Evolutionary conservation across 2,113 vertebrate species (phyloP), one percentile per base, ranked within the genome.

Genomic region (Carassius auratus): DNA sequence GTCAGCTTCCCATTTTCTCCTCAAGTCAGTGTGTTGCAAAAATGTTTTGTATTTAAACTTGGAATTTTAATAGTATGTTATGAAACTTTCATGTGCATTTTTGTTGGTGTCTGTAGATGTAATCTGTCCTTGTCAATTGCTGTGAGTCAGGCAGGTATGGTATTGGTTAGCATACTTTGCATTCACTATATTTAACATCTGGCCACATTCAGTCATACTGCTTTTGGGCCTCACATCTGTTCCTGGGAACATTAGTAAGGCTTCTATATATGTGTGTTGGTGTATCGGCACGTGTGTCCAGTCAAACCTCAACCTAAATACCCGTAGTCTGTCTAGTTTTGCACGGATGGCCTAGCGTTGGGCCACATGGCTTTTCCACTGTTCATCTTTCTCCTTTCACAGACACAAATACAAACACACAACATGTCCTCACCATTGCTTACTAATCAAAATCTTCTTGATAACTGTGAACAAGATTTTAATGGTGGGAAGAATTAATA

Each of bases 331-430:
- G 33, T 87, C 83, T 66, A 91, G 89, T 89, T 92, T 88, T 14
- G 92, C 91, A 64, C 69, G 85, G 21, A 94, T 75, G 8, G 76
- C 90, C 86, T 94, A 89, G 21, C 92, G 91, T 50, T 64, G 91
- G 75, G 91, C 91, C 50, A 93, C 86, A 48, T 90, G 94, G 36
- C 30, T 88, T 71, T 45, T 86, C 95, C 94, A 94, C 89, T 90
- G 90, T 85, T 90, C 86, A 80, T 93, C 91, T 76, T 93, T 94
- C 84, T 93, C 91, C 94, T 95, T 84, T 50, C 55, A 75, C 48
- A 61, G 13, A 74, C 33, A 66, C 21, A 69, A 42, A 50, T 42
- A 84, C 38, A 68, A 52, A 38, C 38, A 87, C 26, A 69, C 48
- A 75, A 1, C 33, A 42, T 71, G 68, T 71, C n/a, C n/a, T n/a